A percentile compares a stretch with the other conserved stretches of the same genome.
These are phyloP conservation scores for Heterotilapia buettikoferi DNA, from an alignment of 2,113 vertebrate species.

Conservation along the genomic window DNA sequence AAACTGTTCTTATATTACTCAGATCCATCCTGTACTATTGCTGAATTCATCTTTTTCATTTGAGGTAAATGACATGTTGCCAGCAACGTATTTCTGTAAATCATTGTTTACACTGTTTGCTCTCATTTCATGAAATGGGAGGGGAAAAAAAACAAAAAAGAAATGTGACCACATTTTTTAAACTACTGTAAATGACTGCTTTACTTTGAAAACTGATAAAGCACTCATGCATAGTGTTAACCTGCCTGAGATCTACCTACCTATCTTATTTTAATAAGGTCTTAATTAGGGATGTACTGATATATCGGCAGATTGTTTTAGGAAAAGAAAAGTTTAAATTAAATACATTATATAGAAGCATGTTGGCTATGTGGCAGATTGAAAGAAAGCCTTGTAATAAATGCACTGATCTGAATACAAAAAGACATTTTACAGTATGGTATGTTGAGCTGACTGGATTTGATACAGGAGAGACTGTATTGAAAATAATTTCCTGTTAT, in stretches of 20 bases:
- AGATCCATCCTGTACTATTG: background rate
- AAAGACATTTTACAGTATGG: background rate
- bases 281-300: background rate
- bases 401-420: background rate
- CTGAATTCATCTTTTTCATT: background rate
- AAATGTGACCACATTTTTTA: background rate
- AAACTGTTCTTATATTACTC: background rate
- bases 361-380: background rate
- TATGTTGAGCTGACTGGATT: background rate
- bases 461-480: background rate
- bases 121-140: background rate
- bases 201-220: background rate
- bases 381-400: background rate
- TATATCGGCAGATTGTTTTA: background rate
- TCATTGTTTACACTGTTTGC: background rate
- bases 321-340: background rate
- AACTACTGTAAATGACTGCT: background rate
- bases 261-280: background rate
- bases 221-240: background rate
- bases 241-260: background rate
- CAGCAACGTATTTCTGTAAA: background rate
- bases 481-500: background rate
- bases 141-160: fast-evolving
- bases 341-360: background rate
- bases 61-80: background rate